Conservation (phyloP, 2,888 invertebrate species). For the Stenodema calcarata region DNA sequence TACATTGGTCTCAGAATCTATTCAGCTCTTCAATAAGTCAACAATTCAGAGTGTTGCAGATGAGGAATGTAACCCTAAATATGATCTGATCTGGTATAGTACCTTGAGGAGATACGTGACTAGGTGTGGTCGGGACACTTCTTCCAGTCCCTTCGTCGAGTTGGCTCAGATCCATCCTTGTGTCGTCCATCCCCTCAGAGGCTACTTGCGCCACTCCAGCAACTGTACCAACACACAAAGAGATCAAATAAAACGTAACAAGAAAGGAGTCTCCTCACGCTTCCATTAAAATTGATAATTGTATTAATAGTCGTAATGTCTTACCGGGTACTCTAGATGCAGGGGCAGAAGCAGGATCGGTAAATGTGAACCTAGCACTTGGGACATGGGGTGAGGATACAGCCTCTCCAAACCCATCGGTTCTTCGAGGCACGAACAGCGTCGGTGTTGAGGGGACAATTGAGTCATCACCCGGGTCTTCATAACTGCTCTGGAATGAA, state of each 20-base stretch:
- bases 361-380: slow-evolving; percentile 70
- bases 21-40: neutral
- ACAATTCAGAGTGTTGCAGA: no score
- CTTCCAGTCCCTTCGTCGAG: slow-evolving; percentile 69
- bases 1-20: no score
- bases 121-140: slow-evolving; percentile 73
- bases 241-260: no score
- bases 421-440: slow-evolving; percentile 79
- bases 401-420: slow-evolving; percentile 88
- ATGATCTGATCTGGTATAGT: neutral
- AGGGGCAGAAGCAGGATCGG: slow-evolving; percentile 63
- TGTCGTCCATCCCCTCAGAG: slow-evolving; percentile 76
- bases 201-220: slow-evolving; percentile 64
- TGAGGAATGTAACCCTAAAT: neutral
- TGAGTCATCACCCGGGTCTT: slow-evolving; percentile 75
- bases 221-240: slow-evolving; percentile 3
- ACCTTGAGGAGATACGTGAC: slow-evolving; percentile 64
- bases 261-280: no score
- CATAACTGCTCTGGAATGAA: slow-evolving; percentile 63
- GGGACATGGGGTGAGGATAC: slow-evolving; percentile 87
- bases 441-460: slow-evolving; percentile 92
- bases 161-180: slow-evolving; percentile 73
- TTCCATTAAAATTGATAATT: no score
- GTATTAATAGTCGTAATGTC: no score
- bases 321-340: slow-evolving; percentile 56